phyloP scores from a whole-genome alignment of 2,888 invertebrate genomes.

The Drosophila quinaria region DNA sequence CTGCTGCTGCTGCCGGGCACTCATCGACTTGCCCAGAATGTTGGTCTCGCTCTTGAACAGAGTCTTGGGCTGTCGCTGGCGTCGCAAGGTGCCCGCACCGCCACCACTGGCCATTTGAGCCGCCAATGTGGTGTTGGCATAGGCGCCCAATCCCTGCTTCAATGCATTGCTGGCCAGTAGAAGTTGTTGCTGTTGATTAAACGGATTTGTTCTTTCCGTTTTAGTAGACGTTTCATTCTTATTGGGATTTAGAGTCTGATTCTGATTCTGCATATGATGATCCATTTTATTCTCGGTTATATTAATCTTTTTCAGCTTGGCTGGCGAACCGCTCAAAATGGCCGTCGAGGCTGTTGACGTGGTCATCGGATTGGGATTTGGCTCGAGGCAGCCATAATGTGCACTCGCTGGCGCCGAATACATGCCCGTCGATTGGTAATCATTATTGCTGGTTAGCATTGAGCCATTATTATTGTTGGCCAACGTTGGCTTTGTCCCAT shows the following conservation, averaged over 20 bases:
- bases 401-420: conserved; percentile 86
- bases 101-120: conserved; percentile 82
- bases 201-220: conserved; percentile 67
- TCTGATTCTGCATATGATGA: conserved; percentile 44
- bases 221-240: conserved; percentile 42
- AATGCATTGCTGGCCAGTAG: conserved; percentile 83
- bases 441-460: conserved; percentile 56
- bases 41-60: conserved; percentile 85
- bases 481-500: conserved; percentile 70
- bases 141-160: conserved; percentile 83
- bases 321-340: conserved; percentile 69
- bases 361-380: conserved; percentile 83
- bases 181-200: conserved; percentile 83
- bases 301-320: conserved; percentile 83
- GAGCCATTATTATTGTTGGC: conserved; percentile 60
- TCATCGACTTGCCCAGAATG: conserved; percentile 70
- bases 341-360: conserved; percentile 83
- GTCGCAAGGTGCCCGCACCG: conserved; percentile 83
- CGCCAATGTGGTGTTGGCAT: conserved; percentile 81
- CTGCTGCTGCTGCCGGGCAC: conserved; percentile 7
- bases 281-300: conserved; percentile 84
- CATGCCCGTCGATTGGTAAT: conserved; percentile 84
- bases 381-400: conserved; percentile 81
- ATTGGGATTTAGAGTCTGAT: conserved; percentile 22
- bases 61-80: conserved; percentile 84